Base-by-base conservation (phyloP, 2,113 vertebrate genomes). In the Dromas ardeola region DNA sequence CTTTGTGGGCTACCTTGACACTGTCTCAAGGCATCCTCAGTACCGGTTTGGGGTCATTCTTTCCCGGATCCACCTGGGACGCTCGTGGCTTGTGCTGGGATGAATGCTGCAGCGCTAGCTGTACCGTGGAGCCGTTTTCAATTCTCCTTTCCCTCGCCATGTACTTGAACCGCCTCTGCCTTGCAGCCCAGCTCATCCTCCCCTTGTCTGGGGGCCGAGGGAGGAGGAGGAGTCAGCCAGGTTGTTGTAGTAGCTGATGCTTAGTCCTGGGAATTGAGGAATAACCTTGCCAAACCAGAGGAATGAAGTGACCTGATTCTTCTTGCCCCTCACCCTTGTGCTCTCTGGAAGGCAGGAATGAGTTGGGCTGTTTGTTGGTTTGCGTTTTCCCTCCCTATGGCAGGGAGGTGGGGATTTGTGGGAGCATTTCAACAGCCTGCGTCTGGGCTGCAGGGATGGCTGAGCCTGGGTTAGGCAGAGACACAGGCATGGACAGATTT, bases 321-420 rank as follows among this genome's bases (percentile, higher is more conserved):
- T 34, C 34, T 50, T 6, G 5, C 30, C 1, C 1, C 14, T 52
- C 23, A 29, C 22, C 22, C 36, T 45, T 25, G 45, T 23, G 90
- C 67, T 50, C 38, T 47, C n/a, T 17, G 52, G 32, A 20, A 88
- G 40, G 50, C 40, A 82, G 74, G 52, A 42, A 13, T 8, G 36
- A 40, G 65, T n/a, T n/a, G 32, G 26, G 45, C 42, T 55, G 42
- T 40, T 36, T 10, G 6, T 9, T 63, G 76, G 8, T 7, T n/a
- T 9, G 8, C 49, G 34, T 65, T 38, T 34, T 18, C 22, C 1
- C 0, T 19, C 22, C 15, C 12, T 7, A 0, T 0, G 5, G 6
- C 9, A 15, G 26, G 30, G 58, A 32, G 18, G 18, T 67, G 23
- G 22, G 15, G 17, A 3, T 6, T 62, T 47, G 26, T 0, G 0